These are phyloP conservation scores for Ficedula albicollis DNA, from an alignment of 2,797 vertebrate species.

Conservation along the genomic window DNA sequence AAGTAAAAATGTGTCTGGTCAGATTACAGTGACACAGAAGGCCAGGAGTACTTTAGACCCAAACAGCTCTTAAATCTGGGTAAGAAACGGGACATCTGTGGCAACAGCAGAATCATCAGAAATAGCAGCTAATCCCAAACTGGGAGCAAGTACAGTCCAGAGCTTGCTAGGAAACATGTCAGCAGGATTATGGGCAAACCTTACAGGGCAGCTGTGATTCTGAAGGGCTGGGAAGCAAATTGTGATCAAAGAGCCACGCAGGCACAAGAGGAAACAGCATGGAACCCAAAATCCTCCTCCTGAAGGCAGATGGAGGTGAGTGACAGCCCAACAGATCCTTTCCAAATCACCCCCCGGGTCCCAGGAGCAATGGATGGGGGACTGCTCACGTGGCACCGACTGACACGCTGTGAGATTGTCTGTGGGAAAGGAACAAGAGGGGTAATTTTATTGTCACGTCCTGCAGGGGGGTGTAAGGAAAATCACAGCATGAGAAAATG, in stretches of 20 bases:
- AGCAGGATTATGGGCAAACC: background rate
- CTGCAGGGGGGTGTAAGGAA: constrained; percentile 41
- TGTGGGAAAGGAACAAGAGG: constrained; percentile 54
- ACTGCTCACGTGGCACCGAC: background rate
- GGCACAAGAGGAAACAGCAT: background rate
- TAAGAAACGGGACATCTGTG: background rate
- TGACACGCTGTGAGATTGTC: constrained; percentile 20
- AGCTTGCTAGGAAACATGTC: background rate
- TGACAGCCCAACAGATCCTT: constrained; percentile 25
- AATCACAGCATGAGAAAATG: constrained; percentile 66
- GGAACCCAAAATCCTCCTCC: constrained; percentile 16
- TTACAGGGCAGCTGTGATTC: constrained; percentile 7
- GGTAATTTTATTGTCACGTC: constrained; percentile 67
- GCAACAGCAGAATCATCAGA: background rate
- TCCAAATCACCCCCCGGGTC: background rate
- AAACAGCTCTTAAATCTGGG: background rate
- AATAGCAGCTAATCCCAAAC: background rate
- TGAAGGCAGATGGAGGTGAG: constrained; percentile 19
- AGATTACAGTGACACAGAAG: background rate
- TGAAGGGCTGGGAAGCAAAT: constrained; percentile 7
- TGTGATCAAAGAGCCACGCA: background rate
- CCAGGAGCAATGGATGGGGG: constrained; percentile 19
- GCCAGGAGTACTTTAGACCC: background rate
- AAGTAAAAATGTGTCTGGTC: background rate
- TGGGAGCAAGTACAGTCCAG: background rate